Evolutionary conservation across 2,797 vertebrate genomes (phyloP).

Genomic region (Chanos chanos): DNA sequence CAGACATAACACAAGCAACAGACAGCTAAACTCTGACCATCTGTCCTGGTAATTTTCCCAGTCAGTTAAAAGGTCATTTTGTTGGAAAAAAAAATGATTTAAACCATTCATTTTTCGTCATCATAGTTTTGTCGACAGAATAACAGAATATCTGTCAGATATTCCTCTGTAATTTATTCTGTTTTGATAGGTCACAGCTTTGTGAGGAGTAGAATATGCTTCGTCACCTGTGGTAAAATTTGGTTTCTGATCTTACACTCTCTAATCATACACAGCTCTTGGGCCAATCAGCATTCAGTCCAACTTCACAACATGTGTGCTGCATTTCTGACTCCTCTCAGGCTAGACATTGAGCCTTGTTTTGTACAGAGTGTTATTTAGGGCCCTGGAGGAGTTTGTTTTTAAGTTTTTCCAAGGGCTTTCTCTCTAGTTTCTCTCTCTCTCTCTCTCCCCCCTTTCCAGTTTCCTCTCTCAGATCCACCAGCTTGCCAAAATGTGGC

Average conservation of each 20-base stretch:
- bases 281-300: conserved; percentile 49
- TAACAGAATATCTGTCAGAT: too few relatives aligned
- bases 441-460: conserved; percentile 16
- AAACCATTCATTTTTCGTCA: too few relatives aligned
- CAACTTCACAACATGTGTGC: conserved; percentile 59
- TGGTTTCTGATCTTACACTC: too few relatives aligned
- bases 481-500: conserved; percentile 56
- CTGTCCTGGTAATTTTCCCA: too few relatives aligned
- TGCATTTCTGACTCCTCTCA: conserved; percentile 69
- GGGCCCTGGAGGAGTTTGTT: conserved; percentile 58
- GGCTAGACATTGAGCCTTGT: conserved; percentile 56
- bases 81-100: too few relatives aligned
- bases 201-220: conserved; percentile 45
- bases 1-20: too few relatives aligned
- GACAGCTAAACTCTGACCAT: too few relatives aligned
- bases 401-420: conserved; percentile 61
- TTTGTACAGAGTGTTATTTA: conserved; percentile 60
- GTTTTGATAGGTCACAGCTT: too few relatives aligned
- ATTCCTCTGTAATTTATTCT: too few relatives aligned
- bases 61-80: too few relatives aligned
- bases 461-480: conserved; percentile 46
- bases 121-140: too few relatives aligned
- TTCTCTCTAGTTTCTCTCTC: conserved; percentile 41
- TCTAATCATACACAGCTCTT: too few relatives aligned
- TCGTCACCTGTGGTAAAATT: conserved; percentile 47